Conservation (phyloP, 2,113 vertebrate genomes). For the Sinocyclocheilus grahami region DNA sequence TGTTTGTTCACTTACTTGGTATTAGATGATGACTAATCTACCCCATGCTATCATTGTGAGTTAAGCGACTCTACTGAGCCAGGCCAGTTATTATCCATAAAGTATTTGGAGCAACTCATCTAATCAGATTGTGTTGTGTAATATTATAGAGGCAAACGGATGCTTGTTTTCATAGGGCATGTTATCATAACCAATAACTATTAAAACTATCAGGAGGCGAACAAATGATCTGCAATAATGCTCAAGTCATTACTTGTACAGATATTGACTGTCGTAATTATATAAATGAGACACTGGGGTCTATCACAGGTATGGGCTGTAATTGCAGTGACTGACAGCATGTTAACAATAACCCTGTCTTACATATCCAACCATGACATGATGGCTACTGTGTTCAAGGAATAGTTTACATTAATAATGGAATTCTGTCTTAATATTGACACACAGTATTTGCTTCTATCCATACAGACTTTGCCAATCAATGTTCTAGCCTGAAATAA, state of each 20-base stretch:
- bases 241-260: not conserved
- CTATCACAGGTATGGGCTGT: not conserved
- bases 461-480: not conserved
- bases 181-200: constrained; percentile 24
- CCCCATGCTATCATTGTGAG: not conserved
- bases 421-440: no score
- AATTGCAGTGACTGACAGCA: not conserved
- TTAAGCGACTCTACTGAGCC: constrained; percentile 2
- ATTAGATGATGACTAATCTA: constrained; percentile 18
- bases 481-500: no score
- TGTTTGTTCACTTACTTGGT: not conserved
- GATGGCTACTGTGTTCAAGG: not conserved
- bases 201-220: not conserved
- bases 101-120: constrained; percentile 8
- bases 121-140: constrained; percentile 12
- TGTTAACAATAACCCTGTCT: not conserved
- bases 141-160: constrained; percentile 12
- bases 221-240: constrained; percentile 22
- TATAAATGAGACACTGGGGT: not conserved
- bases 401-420: not conserved
- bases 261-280: not conserved
- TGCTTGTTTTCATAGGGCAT: constrained; percentile 1
- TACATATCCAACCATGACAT: not conserved
- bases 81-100: constrained; percentile 15
- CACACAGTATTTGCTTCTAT: not conserved